phyloP scores from a whole-genome alignment of 92 coral and sea anemone species.

The Parazoanthus darwini region DNA sequence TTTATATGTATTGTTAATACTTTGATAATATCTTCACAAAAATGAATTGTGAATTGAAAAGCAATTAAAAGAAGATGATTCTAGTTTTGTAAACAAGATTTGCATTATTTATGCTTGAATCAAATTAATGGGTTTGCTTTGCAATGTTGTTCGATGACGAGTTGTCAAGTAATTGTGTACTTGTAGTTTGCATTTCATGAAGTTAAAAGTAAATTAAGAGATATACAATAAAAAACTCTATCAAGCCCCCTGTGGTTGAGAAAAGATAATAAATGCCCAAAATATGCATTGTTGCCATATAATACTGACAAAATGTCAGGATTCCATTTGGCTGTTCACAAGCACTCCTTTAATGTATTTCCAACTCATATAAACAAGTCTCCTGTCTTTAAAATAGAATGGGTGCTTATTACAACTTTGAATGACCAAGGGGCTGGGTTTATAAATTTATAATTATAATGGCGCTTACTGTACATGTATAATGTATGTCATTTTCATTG shows the following conservation, averaged over 20 bases:
- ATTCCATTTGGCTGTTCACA: slow-evolving; percentile 6
- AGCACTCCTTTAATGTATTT: background rate
- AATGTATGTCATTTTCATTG: slow-evolving; percentile 1
- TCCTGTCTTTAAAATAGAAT: no score
- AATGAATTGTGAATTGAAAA: background rate
- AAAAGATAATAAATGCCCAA: slow-evolving; percentile 4
- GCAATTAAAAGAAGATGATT: background rate
- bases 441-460: no score
- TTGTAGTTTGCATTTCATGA: slow-evolving; percentile 2
- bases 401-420: no score
- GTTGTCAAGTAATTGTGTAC: no score
- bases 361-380: no score
- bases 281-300: background rate
- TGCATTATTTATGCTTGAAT: no score
- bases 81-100: no score
- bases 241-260: background rate
- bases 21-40: no score
- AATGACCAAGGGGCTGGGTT: no score
- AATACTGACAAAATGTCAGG: slow-evolving; percentile 6
- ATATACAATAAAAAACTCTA: background rate
- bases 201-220: background rate
- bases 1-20: background rate
- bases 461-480: background rate
- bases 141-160: no score
- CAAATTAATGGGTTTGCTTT: no score